A percentile compares a stretch with the other conserved stretches of the same genome.
phyloP scores from a whole-genome alignment of 2,888 invertebrate species.

The Autographa pulchrina region DNA sequence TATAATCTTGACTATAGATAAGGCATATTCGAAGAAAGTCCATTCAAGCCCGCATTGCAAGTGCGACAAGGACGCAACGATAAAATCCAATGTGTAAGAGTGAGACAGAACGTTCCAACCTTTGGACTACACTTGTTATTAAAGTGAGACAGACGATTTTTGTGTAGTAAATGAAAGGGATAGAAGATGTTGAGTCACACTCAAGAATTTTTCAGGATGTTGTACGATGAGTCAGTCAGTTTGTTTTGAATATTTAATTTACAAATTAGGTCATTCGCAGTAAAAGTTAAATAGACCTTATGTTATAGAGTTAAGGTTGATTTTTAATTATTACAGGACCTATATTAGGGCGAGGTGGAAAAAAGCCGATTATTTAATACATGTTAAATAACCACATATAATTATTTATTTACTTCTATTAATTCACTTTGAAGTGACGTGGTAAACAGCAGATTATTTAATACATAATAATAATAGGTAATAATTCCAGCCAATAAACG shows the following conservation, averaged over 20 bases:
- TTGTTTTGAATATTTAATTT: slow-evolving; percentile 11
- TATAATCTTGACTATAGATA: slow-evolving; percentile 45
- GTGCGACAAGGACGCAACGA: slow-evolving; percentile 38
- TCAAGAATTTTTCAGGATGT: slow-evolving; percentile 40
- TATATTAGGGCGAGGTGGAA: background rate
- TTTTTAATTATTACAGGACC: background rate
- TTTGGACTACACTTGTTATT: slow-evolving; percentile 14
- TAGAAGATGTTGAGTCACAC: slow-evolving; percentile 49
- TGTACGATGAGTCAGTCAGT: slow-evolving; percentile 48
- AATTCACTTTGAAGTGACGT: too few species aligned
- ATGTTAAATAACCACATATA: too few species aligned
- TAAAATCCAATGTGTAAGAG: slow-evolving; percentile 6
- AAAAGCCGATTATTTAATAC: too few species aligned
- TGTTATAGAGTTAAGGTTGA: background rate
- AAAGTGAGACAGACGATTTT: slow-evolving; percentile 29
- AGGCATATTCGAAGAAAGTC: slow-evolving; percentile 36
- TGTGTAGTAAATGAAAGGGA: slow-evolving; percentile 44
- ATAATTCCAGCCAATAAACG: too few species aligned
- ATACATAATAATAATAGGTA: too few species aligned
- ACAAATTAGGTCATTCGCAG: background rate
- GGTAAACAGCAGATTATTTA: too few species aligned
- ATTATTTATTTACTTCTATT: too few species aligned
- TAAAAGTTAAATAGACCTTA: background rate
- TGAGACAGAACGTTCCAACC: slow-evolving; percentile 21
- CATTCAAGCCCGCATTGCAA: slow-evolving; percentile 48